These are phyloP conservation scores for Chloroclysta siterata DNA, from an alignment of 2,888 invertebrate genomes.

Conservation along the genomic window DNA sequence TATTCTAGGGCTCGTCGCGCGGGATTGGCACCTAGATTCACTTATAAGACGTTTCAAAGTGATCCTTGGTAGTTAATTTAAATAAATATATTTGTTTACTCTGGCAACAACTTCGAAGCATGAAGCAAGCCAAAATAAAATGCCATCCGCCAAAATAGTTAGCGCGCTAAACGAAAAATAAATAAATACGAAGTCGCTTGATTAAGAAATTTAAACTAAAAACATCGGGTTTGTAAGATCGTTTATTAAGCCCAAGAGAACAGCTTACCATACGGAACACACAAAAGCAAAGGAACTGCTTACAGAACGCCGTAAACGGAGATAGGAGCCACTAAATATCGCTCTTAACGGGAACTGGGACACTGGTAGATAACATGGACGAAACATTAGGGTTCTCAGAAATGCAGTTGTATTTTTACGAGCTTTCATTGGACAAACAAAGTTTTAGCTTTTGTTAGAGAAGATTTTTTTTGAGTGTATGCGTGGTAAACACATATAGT, in stretches of 20 bases:
- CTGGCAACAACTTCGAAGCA: too few species aligned
- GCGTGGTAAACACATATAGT: too few species aligned
- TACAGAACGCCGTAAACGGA: conserved; percentile 6
- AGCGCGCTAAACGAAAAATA: too few species aligned
- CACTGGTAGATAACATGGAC: conserved; percentile 16
- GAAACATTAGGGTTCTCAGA: conserved; percentile 9
- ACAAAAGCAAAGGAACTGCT: conserved; percentile 15
- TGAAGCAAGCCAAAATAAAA: too few species aligned
- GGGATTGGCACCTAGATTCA: too few species aligned
- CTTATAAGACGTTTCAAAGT: too few species aligned
- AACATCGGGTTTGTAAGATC: background rate
- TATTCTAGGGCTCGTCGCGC: too few species aligned
- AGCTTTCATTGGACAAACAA: background rate
- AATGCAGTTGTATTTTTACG: conserved; percentile 17
- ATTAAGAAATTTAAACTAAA: background rate
- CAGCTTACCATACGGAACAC: conserved; percentile 7
- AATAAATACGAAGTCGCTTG: background rate
- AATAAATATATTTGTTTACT: too few species aligned
- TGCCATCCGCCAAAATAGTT: too few species aligned
- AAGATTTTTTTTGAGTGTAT: too few species aligned
- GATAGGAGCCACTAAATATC: conserved; percentile 25
- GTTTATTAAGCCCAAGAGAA: background rate
- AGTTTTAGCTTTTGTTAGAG: background rate
- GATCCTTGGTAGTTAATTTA: too few species aligned
- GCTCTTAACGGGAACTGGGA: conserved; percentile 18